These are phyloP conservation scores for Climacteris rufus DNA, from an alignment of 2,113 vertebrate species.

Conservation along the genomic window DNA sequence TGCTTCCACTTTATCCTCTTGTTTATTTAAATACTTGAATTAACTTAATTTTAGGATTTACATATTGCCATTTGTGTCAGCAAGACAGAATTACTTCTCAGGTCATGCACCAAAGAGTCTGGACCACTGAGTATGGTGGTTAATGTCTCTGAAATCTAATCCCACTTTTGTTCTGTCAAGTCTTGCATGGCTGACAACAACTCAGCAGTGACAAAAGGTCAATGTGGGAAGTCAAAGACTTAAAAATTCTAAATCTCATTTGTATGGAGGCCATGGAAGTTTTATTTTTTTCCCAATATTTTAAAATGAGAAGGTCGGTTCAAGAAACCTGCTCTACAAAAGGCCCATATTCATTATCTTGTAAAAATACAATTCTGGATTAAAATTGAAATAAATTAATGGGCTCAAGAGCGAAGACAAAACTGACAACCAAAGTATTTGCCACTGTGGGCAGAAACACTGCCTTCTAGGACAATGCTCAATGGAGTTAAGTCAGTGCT, in stretches of 20 bases:
- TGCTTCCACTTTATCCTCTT: not conserved
- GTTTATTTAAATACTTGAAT: conserved; percentile 30
- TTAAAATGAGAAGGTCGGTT: not conserved
- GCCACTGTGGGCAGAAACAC: not conserved
- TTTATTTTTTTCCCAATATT: not conserved
- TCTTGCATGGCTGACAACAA: conserved; percentile 55
- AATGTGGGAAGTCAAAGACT: conserved; percentile 30
- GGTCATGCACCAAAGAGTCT: not conserved
- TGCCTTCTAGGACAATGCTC: not conserved
- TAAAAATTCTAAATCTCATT: conserved; percentile 2
- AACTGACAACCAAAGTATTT: not conserved
- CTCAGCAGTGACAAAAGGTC: conserved; percentile 54
- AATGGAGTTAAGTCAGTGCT: not conserved
- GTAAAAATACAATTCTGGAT: not conserved
- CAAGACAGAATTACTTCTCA: conserved; percentile 6
- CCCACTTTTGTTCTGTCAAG: conserved; percentile 11
- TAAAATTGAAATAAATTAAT: not conserved
- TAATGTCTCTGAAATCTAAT: conserved; percentile 53
- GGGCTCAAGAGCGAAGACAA: not conserved
- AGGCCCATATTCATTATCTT: not conserved
- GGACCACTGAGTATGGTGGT: not conserved
- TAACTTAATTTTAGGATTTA: not conserved
- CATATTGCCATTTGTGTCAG: not conserved
- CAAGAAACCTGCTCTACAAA: not conserved
- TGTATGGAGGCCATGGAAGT: not conserved